Evolutionary conservation across 2,888 invertebrate genomes (phyloP).

Genomic region (Tanypteryx hageni): DNA sequence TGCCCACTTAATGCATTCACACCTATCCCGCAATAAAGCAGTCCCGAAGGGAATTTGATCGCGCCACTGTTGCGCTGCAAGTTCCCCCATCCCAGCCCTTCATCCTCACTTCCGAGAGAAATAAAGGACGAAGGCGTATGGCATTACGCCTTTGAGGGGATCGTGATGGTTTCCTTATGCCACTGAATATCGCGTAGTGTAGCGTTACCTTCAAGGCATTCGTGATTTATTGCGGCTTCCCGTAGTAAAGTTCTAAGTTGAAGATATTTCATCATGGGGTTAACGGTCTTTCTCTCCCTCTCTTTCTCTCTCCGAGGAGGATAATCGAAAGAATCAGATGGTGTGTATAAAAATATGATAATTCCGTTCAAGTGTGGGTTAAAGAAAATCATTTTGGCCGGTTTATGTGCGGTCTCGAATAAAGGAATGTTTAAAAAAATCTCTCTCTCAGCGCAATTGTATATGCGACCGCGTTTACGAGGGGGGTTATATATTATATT

Average conservation of each 20-base stretch:
- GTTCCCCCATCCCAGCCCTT: no score
- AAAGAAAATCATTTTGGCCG: no score
- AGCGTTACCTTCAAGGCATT: not conserved
- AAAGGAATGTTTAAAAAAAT: no score
- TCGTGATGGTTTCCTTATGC: not conserved
- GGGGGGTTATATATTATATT: no score
- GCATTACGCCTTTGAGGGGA: not conserved
- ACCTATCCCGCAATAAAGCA: not conserved
- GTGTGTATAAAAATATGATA: no score
- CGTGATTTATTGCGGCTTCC: not conserved
- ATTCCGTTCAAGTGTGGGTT: no score
- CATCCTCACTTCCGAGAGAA: not conserved
- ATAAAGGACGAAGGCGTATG: not conserved
- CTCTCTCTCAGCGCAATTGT: no score
- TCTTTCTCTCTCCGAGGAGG: not conserved
- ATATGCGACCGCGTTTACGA: no score
- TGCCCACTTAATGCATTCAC: not conserved
- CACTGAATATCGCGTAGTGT: constrained; percentile 22
- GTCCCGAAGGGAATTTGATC: constrained; percentile 9
- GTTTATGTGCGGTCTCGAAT: no score
- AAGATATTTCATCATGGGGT: not conserved
- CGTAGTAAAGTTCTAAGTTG: not conserved
- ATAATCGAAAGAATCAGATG: not conserved
- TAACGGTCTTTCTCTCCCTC: not conserved
- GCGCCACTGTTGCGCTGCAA: not conserved